These are phyloP conservation scores for Hesperophylax magnus DNA, from an alignment of 1,140 invertebrate genomes.

Conservation along the genomic window DNA sequence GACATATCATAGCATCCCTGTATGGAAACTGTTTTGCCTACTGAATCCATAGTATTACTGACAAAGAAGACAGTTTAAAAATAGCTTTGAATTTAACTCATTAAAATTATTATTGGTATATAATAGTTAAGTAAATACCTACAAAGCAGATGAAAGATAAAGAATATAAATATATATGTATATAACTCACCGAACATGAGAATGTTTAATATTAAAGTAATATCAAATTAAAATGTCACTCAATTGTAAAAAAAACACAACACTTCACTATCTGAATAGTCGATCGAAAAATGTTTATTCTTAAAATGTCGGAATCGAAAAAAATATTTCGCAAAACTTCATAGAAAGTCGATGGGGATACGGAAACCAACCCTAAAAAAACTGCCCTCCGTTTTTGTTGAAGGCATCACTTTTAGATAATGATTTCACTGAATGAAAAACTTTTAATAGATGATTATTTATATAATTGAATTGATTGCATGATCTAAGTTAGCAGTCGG, in stretches of 20 bases:
- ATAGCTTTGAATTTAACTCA: no score
- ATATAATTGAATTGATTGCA: not conserved
- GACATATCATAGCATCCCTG: no score
- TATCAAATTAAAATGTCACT: conserved; percentile 4
- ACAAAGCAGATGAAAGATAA: no score
- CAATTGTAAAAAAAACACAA: not conserved
- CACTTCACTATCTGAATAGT: not conserved
- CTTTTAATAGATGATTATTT: not conserved
- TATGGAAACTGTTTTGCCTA: no score
- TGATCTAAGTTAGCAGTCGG: not conserved
- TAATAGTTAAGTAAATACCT: no score
- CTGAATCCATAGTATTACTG: no score
- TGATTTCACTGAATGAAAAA: conserved; percentile 15
- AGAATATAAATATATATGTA: no score
- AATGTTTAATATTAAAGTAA: conserved; percentile 1
- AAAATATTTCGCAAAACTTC: not conserved
- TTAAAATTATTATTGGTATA: no score
- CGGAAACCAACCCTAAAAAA: not conserved
- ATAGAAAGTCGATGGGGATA: not conserved
- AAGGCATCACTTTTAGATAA: conserved; percentile 12
- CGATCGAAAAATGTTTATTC: not conserved
- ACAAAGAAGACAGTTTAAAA: no score
- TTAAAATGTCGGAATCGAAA: conserved; percentile 13
- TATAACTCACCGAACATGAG: conserved; percentile 24
- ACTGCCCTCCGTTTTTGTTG: not conserved